phyloP scores from a whole-genome alignment of 2,797 vertebrate genomes.

The Smutsia gigantea region DNA sequence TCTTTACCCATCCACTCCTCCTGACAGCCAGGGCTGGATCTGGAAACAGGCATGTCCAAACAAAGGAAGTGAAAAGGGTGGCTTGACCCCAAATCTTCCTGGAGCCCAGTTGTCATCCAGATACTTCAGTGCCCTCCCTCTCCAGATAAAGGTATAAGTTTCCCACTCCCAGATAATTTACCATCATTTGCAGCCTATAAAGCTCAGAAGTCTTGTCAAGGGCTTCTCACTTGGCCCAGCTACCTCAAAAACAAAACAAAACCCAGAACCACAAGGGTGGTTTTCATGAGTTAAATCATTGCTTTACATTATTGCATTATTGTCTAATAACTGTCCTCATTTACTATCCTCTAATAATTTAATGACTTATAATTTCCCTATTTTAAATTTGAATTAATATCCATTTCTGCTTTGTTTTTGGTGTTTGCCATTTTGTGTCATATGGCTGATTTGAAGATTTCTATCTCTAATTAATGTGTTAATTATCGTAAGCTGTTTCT shows the following conservation, averaged over 20 bases:
- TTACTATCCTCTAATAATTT: not conserved
- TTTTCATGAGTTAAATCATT: not conserved
- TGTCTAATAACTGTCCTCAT: not conserved
- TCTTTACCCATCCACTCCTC: not conserved
- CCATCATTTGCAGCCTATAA: not conserved
- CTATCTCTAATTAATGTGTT: constrained; percentile 36
- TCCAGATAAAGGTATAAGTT: not conserved
- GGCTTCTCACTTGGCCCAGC: not conserved
- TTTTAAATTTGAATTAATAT: constrained; percentile 54
- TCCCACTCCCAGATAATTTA: not conserved
- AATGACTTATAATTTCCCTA: not conserved
- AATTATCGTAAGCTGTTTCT: constrained; percentile 25
- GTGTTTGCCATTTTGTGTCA: constrained; percentile 1
- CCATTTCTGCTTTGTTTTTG: not conserved
- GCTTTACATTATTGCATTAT: not conserved
- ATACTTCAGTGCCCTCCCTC: not conserved
- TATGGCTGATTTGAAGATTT: constrained; percentile 37
- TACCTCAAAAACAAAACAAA: not conserved
- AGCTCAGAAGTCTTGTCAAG: not conserved
- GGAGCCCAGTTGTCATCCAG: not conserved
- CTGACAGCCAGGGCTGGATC: not conserved
- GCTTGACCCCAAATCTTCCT: not conserved
- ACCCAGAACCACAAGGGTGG: not conserved
- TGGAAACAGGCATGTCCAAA: not conserved
- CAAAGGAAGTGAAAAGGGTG: not conserved